These are phyloP conservation scores for Clostera curtula DNA, from an alignment of 2,888 invertebrate species.

Conservation along the genomic window DNA sequence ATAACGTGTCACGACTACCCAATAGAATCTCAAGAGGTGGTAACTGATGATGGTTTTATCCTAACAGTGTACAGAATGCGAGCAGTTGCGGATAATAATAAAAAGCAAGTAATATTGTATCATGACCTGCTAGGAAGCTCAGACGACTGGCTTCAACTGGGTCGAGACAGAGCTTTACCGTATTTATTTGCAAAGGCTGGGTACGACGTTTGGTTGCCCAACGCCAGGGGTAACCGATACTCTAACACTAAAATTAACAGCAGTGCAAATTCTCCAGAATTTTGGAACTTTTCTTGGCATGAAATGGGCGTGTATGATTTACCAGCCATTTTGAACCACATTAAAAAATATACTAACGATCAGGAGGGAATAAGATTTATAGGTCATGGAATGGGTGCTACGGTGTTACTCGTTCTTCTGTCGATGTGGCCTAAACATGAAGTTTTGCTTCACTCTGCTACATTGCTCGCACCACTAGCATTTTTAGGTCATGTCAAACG, in stretches of 20 bases:
- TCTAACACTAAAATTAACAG: conserved; percentile 24
- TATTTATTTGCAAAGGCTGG: conserved; percentile 63
- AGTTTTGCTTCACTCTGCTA: conserved; percentile 25
- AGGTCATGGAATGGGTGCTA: conserved; percentile 40
- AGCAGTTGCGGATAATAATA: conserved; percentile 1
- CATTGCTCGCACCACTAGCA: conserved; percentile 36
- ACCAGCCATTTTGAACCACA: conserved; percentile 31
- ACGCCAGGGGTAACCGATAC: conserved; percentile 44
- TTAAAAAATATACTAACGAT: conserved; percentile 20
- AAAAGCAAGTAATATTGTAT: conserved; percentile 26
- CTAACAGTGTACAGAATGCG: conserved; percentile 32
- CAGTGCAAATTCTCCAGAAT: conserved; percentile 16
- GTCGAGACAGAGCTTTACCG: conserved; percentile 29
- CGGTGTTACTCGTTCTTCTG: conserved; percentile 34
- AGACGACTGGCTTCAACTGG: conserved; percentile 40
- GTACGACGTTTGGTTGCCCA: conserved; percentile 74
- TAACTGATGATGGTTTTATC: conserved; percentile 35
- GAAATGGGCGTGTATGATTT: conserved; percentile 44
- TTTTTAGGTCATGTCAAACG: conserved; percentile 37
- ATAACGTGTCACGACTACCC: too few relatives aligned
- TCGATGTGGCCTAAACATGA: conserved; percentile 32
- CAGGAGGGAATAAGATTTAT: conserved; percentile 27
- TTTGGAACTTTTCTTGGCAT: conserved; percentile 45
- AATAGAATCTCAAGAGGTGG: too few relatives aligned
- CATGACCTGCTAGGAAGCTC: conserved; percentile 40